Evolutionary conservation across 2,113 vertebrate species (phyloP).

Genomic region (mouse (Mus musculus)): GRCm39 chr6:93531501-93532000

Average conservation of each 20-base stretch:
- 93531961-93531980: not conserved
- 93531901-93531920: not conserved
- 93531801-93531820: not conserved
- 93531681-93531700: not conserved
- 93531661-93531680: not conserved
- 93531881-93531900: not conserved
- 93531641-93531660: not conserved
- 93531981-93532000: not conserved
- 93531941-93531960: not conserved
- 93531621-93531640: not conserved
- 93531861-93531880: not conserved
- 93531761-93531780: not conserved
- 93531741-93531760: not conserved
- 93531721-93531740: not conserved
- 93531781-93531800: not conserved
- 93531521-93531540: not conserved
- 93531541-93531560: not conserved
- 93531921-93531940: not conserved
- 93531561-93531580: not conserved
- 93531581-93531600: not conserved
- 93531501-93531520: not conserved
- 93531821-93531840: not conserved
- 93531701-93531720: not conserved
- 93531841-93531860: not conserved
- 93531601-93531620: conserved; percentile 8